These are phyloP conservation scores for Epinephelus lanceolatus DNA, from an alignment of 2,113 vertebrate genomes.

Conservation along the genomic window DNA sequence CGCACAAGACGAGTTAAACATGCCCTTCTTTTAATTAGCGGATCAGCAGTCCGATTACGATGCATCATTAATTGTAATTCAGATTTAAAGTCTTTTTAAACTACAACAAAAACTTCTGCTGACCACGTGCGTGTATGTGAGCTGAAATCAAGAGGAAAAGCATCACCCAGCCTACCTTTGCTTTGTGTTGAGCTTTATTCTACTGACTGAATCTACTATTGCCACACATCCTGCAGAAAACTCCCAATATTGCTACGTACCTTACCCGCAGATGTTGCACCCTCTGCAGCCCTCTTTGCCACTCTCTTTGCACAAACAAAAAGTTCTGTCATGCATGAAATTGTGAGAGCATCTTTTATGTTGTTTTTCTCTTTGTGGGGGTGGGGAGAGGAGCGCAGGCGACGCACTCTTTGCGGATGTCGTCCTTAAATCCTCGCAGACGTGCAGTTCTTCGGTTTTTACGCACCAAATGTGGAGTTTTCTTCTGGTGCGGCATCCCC, in stretches of 20 bases:
- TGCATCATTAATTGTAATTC: too few species aligned
- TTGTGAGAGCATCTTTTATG: slow-evolving; percentile 78
- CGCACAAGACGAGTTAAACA: neutral
- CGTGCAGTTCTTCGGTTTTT: neutral
- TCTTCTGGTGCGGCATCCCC: neutral
- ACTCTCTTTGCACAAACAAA: slow-evolving; percentile 67
- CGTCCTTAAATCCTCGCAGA: slow-evolving; percentile 31
- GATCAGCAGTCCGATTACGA: neutral
- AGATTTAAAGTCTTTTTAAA: neutral
- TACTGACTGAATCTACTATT: neutral
- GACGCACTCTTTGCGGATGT: slow-evolving; percentile 35
- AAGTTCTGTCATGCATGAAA: slow-evolving; percentile 84
- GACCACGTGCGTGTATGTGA: neutral
- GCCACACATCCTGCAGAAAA: neutral
- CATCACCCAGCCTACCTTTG: slow-evolving; percentile 36
- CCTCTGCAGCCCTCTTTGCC: slow-evolving; percentile 32
- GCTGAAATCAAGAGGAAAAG: neutral
- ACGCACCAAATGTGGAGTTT: neutral
- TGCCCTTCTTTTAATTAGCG: neutral
- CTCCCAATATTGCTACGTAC: slow-evolving; percentile 4
- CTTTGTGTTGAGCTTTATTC: neutral
- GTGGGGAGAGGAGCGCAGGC: slow-evolving; percentile 64
- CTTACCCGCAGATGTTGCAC: slow-evolving; percentile 70
- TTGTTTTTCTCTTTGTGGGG: slow-evolving; percentile 77
- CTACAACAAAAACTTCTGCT: neutral